Conservation (phyloP, 53 echinoderm and acorn worm genomes). For the Crossaster papposus region DNA sequence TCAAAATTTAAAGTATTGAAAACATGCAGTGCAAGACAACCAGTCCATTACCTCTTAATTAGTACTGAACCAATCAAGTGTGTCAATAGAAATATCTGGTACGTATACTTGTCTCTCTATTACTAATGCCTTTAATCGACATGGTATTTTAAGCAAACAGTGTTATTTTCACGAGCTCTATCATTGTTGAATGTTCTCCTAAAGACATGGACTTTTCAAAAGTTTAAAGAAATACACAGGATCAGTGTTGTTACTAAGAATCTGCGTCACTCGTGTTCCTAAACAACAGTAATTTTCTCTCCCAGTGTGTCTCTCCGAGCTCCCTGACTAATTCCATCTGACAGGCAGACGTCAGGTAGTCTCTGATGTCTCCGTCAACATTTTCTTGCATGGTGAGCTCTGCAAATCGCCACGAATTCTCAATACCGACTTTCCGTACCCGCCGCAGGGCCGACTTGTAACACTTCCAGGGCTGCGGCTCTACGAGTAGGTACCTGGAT, state of each 20-base stretch:
- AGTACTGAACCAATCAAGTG: too few relatives aligned
- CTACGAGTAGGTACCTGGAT: constrained; percentile 58
- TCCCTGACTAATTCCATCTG: constrained; percentile 57
- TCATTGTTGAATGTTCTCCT: too few relatives aligned
- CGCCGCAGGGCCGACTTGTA: constrained; percentile 67
- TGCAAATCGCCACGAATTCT: constrained; percentile 36
- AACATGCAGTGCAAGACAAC: too few relatives aligned
- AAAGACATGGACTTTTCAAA: too few relatives aligned
- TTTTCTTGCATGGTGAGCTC: constrained; percentile 47
- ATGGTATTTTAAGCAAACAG: too few relatives aligned
- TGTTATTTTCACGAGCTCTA: too few relatives aligned
- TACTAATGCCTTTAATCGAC: too few relatives aligned
- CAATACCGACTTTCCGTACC: constrained; percentile 57
- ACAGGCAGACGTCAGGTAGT: constrained; percentile 40
- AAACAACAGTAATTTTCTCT: constrained; percentile 63
- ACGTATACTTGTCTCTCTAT: too few relatives aligned
- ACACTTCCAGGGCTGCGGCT: constrained; percentile 79
- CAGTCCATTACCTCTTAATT: too few relatives aligned
- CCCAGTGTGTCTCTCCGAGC: constrained; percentile 69
- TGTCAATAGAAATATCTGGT: too few relatives aligned
- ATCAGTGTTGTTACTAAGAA: neutral
- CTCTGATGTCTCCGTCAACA: constrained; percentile 62
- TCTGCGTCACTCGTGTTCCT: constrained; percentile 14
- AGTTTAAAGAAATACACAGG: too few relatives aligned
- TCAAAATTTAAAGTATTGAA: too few relatives aligned